Percentiles rank a stretch among this genome's conserved stretches.
phyloP scores from a whole-genome alignment of 2,113 vertebrate species.

The Heterocephalus glaber region DNA sequence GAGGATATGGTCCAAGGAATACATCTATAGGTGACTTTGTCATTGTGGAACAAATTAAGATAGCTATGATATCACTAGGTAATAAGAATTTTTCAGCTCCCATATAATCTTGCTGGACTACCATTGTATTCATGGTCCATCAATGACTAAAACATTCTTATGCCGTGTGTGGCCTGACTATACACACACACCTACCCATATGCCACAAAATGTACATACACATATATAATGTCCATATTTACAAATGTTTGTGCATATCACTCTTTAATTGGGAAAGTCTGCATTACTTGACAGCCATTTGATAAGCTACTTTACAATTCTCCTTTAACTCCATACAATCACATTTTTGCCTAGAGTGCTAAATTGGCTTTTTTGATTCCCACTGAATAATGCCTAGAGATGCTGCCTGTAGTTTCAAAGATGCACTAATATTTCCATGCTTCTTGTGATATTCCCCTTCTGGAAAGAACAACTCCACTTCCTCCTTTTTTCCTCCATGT shows the following conservation, averaged over 20 bases:
- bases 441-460: not conserved
- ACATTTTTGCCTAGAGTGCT: not conserved
- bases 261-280: not conserved
- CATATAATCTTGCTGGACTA: not conserved
- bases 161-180: not conserved
- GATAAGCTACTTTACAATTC: not conserved
- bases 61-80: not conserved
- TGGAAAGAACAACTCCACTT: not conserved
- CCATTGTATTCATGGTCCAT: not conserved
- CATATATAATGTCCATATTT: not conserved
- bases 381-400: constrained; percentile 2
- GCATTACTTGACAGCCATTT: not conserved
- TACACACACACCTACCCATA: not conserved
- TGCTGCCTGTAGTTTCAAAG: not conserved
- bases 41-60: not conserved
- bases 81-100: not conserved
- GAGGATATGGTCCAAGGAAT: not conserved
- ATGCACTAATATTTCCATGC: not conserved
- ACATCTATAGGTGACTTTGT: not conserved
- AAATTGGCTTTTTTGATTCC: not conserved
- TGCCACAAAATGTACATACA: not conserved
- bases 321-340: not conserved
- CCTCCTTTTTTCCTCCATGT: not conserved
- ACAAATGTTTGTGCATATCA: not conserved
- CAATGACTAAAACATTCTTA: not conserved